Evolutionary conservation across 2,113 vertebrate genomes (phyloP).

Genomic region (Orthochromis malagaraziensis): DNA sequence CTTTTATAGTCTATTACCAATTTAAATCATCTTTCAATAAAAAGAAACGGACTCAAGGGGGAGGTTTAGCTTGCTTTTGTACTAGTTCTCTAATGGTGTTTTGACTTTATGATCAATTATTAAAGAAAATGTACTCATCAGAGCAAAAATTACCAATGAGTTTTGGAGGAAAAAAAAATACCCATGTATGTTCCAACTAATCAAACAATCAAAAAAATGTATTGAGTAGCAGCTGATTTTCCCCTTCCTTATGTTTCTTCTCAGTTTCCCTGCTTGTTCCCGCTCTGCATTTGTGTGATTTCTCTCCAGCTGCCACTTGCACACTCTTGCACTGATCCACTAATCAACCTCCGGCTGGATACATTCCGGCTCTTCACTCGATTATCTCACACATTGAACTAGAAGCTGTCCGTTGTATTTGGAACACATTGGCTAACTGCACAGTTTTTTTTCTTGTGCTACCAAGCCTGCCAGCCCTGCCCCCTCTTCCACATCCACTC

Average conservation of each 20-base stretch:
- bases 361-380: background rate
- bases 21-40: background rate
- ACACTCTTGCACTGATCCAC: background rate
- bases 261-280: background rate
- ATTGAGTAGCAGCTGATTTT: background rate
- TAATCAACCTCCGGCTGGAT: background rate
- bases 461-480: background rate
- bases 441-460: background rate
- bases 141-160: background rate
- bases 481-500: background rate
- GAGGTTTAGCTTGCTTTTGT: background rate
- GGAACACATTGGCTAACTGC: too few species aligned
- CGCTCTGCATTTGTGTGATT: background rate
- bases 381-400: background rate
- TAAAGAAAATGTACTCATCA: background rate
- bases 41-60: background rate
- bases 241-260: background rate
- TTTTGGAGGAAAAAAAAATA: background rate
- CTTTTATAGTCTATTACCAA: background rate
- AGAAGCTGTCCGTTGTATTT: too few species aligned
- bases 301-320: background rate
- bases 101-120: background rate
- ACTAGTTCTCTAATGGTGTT: background rate
- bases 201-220: background rate
- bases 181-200: background rate